Conservation (phyloP, 2,113 vertebrate species). For the Grantiella picta region DNA sequence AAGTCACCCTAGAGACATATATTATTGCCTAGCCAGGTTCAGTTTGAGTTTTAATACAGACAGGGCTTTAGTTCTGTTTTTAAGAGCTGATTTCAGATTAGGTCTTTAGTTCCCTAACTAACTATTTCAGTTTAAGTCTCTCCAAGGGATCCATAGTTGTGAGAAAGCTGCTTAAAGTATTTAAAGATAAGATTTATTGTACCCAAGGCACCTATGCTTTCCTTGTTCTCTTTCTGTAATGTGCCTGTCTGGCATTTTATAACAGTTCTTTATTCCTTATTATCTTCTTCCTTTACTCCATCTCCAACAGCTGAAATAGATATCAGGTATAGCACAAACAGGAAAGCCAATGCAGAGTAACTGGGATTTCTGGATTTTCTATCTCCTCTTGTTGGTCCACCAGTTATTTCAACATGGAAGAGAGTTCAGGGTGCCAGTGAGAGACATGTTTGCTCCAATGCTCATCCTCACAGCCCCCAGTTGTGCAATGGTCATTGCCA, state of each 20-base stretch:
- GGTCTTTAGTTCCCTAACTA: neutral
- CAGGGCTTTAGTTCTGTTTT: neutral
- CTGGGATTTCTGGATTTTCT: neutral
- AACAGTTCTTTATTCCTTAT: neutral
- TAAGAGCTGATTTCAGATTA: neutral
- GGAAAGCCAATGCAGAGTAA: neutral
- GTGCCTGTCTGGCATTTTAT: neutral
- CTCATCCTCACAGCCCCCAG: neutral
- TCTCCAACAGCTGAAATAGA: neutral
- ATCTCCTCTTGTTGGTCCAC: neutral
- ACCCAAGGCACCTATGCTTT: neutral
- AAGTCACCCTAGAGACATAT: neutral
- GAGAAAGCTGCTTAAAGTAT: neutral
- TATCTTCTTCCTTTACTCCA: slow-evolving; percentile 17
- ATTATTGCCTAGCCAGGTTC: neutral
- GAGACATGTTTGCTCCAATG: neutral
- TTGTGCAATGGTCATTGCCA: neutral
- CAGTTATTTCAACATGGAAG: neutral
- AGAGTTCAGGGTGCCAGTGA: neutral
- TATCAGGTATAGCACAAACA: neutral
- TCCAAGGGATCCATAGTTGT: neutral
- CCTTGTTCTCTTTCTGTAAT: neutral
- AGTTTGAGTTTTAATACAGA: neutral
- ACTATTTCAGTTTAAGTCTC: neutral
- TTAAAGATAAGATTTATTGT: slow-evolving; percentile 21